Evolutionary conservation across 1,140 invertebrate genomes (phyloP), one percentile per base, ranked within the genome.

Genomic region (Bombus impatiens): DNA sequence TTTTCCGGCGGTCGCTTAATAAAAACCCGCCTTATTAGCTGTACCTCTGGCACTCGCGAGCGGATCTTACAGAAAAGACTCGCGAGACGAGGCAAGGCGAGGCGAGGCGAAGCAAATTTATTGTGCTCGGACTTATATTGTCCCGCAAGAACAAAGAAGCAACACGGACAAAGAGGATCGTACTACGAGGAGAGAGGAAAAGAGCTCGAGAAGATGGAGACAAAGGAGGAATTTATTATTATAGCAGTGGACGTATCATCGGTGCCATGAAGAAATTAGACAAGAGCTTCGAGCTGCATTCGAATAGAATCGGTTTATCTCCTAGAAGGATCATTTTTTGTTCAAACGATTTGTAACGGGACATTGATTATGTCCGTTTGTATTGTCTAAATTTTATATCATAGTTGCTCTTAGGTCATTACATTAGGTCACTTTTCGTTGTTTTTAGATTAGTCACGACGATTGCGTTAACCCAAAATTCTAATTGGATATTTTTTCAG

Each of bases 51-150:
- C 59, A 79, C 25, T 71, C 37, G 62, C 40, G 80, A 44, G 78
- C 42, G 42, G n/a, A 53, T 80, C 80, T 80, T 47, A 65, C 74
- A 28, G 62, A 57, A 44, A 74, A 68, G 74, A 84, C 47, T 68
- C 53, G 65, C 65, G 53, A 78, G n/a, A 67, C 59, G 47, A 53
- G 47, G 59, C 59, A n/a, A 62, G 59, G 12, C 28, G 62, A 22
- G 47, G 42, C 84, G 44, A 78, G 75, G 79, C 79, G 76, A 81
- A 87, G 81, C 78, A 80, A 88, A 89, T 88, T 89, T 88, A 89
- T 87, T 77, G 76, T 83, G 28, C 81, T 84, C 72, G 59, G 77
- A 86, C 67, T 86, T 77, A 86, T 89, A 89, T 88, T 88, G 80
- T 89, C 75, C 67, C 68, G 67, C 80, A 88, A 84, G 78, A 87